Evolutionary conservation across 2,797 vertebrate species (phyloP), one percentile per base, ranked within the genome.

Genomic region (Xenops minutus): DNA sequence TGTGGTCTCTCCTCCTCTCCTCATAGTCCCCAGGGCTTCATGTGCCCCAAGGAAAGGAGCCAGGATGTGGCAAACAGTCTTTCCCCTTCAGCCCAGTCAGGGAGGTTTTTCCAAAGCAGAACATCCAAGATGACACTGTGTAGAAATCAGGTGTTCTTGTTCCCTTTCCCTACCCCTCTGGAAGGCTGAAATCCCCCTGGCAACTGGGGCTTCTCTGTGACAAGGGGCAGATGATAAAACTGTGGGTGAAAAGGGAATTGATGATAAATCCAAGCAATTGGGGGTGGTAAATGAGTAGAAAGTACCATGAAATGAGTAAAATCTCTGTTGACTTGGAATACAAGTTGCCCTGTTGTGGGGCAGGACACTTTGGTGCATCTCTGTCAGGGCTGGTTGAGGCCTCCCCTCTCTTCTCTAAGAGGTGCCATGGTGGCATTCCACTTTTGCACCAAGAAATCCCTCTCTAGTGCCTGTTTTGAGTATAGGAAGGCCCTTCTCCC

Each of bases 91-190:
- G 46, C 36, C 54, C 61, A 51, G 44, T 10, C 3, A 7, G 37
- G 49, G 27, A 7, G 36, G 29, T 37, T 39, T 32, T 7, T 18
- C 32, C 24, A 71, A 30, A 64, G 46, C 15, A 81, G 51, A 81
- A 18, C 7, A n/a, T 26, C 36, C 54, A 58, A 11, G 16, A 24
- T 1, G 20, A 41, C 7, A 4, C 10, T 0, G 1, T 9, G 12
- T 5, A 17, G 67, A n/a, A 44, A 34, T 37, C 16, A 55, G 27
- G 24, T 4, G 5, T 3, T 41, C n/a, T 20, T 56, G 36, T 20
- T 86, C 18, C 36, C 32, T 23, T 63, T 46, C 20, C 30, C n/a
- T 41, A 49, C 9, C 36, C 17, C 22, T 44, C 43, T 46, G 36
- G 32, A 39, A 81, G 48, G 32, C 2, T 80, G 66, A 51, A 69